A percentile compares a stretch with the other conserved stretches of the same genome.
Conservation (phyloP, 2,113 vertebrate genomes). For the Gymnogyps californianus region DNA sequence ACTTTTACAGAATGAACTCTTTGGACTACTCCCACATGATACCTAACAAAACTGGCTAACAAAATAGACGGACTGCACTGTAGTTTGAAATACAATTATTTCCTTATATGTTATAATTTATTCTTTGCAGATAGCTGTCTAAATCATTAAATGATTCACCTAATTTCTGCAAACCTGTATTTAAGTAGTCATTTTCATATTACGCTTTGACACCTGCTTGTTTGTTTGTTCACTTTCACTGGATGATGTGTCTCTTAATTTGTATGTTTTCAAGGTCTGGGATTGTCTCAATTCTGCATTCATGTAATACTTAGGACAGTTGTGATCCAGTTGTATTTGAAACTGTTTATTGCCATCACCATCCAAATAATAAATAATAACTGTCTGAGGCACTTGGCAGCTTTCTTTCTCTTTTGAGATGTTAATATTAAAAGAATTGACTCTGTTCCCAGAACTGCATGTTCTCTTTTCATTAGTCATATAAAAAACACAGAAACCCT, state of each 20-base stretch:
- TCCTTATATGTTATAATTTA: background rate
- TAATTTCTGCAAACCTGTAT: background rate
- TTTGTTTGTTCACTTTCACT: background rate
- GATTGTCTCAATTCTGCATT: background rate
- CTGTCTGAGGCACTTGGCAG: background rate
- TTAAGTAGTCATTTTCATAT: background rate
- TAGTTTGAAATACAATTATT: background rate
- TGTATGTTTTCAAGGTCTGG: background rate
- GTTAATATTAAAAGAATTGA: background rate
- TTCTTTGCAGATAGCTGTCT: background rate
- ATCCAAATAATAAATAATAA: conserved; percentile 13
- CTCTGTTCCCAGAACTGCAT: background rate
- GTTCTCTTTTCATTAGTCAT: background rate
- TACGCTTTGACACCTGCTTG: background rate
- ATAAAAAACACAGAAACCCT: background rate
- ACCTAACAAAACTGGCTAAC: background rate
- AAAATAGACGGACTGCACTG: background rate
- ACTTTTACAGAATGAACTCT: background rate
- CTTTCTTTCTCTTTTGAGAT: conserved; percentile 5
- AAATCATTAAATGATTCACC: background rate
- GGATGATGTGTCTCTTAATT: background rate
- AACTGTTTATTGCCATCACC: background rate
- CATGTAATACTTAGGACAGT: background rate
- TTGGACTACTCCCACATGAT: background rate
- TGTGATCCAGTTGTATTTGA: background rate